A percentile compares a stretch with the other conserved stretches of the same genome.
Conservation (phyloP, 1,140 invertebrate species). For the Notospermus geniculatus region DNA sequence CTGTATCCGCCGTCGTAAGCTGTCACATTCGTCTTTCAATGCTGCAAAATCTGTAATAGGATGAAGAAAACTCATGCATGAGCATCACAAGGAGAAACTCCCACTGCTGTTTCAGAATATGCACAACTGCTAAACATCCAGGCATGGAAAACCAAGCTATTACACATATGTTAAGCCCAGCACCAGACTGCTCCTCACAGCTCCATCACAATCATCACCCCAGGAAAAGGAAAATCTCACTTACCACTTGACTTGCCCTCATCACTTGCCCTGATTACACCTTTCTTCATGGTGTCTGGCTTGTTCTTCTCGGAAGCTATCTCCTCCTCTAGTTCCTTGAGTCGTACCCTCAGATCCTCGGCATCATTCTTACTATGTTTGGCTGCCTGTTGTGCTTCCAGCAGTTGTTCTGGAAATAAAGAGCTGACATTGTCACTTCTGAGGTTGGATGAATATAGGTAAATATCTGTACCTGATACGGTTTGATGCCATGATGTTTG, state of each 20-base stretch:
- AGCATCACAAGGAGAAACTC: too few relatives aligned
- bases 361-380: slow-evolving; percentile 50
- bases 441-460: too few relatives aligned
- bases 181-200: too few relatives aligned
- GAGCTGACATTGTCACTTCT: too few relatives aligned
- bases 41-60: slow-evolving; percentile 36
- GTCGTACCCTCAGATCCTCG: slow-evolving; percentile 33
- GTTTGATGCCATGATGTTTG: too few relatives aligned
- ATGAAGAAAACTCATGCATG: slow-evolving; percentile 15
- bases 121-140: too few relatives aligned
- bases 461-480: too few relatives aligned
- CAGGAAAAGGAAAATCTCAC: not conserved
- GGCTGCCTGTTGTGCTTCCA: slow-evolving; percentile 39
- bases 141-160: too few relatives aligned
- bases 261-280: not conserved
- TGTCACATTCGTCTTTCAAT: slow-evolving; percentile 51
- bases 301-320: slow-evolving; percentile 26
- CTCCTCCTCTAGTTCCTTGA: slow-evolving; percentile 2
- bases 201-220: too few relatives aligned
- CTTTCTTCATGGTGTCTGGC: not conserved
- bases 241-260: not conserved
- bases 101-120: too few relatives aligned
- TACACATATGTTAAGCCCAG: too few relatives aligned
- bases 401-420: slow-evolving; percentile 31
- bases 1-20: slow-evolving; percentile 46